Base-by-base conservation (phyloP, 2,888 invertebrate species). In the Apotomis capreana region DNA sequence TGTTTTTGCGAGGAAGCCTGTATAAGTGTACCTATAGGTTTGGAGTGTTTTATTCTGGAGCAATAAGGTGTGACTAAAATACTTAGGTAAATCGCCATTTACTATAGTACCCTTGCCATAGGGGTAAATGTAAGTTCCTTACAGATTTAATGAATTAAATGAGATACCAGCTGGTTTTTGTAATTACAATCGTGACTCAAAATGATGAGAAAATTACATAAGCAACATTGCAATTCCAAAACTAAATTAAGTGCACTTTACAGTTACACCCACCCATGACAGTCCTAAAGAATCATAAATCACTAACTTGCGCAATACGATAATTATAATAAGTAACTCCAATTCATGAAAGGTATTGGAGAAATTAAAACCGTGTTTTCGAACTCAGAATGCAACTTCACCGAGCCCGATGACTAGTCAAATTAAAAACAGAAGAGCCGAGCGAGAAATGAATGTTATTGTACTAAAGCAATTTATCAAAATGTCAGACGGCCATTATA, bases 391-490 rank as follows among this genome's bases (percentile, higher is more conserved):
- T 73, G 55, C 78, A 71, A 67, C 67, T 67, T 82, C 83, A 84
- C 83, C 81, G 83, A 81, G 75, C 76, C 71, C 80, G 81, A 85
- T 90, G 89, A 90, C 88, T 88, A 78, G 88, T 83, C 84, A 82
- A 86, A 86, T 88, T 87, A 83, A 84, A 87, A 89, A 87, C 82
- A 86, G 81, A 81, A 78, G 84, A 84, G 81, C 79, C 81, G 80
- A 79, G 79, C 81, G 80, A 81, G 81, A 80, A 88, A 88, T 83
- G 80, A 87, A 87, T 87, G 87, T 87, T 89, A 90, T 90, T 90
- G 87, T 88, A 83, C 80, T 83, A 80, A 84, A 84, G 87, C 87
- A 87, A 91, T 92, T 90, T 90, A 91, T 91, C 91, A 92, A 91
- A 89, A 88, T 79, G 89, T 89, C 89, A 78, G 80, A 79, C 76